A percentile compares a stretch with the other conserved stretches of the same genome.
These are phyloP conservation scores for Acrobasis suavella DNA, from an alignment of 2,888 invertebrate genomes.

Conservation along the genomic window DNA sequence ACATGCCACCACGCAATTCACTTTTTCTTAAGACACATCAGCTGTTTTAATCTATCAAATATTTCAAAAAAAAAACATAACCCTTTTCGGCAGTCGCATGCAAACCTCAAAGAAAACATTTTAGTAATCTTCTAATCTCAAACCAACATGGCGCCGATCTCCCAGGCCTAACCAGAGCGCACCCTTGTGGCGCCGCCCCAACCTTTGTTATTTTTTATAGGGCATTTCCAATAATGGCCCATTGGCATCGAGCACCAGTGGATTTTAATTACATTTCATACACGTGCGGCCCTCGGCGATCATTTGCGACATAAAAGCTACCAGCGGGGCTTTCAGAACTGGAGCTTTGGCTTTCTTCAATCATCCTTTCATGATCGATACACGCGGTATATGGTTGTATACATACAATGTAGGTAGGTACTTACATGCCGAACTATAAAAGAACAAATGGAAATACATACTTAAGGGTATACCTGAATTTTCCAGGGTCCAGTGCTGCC, in stretches of 20 bases:
- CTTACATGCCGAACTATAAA: too few species aligned
- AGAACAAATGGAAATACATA: too few species aligned
- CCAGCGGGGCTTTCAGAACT: constrained; percentile 9
- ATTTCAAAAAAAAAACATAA: too few species aligned
- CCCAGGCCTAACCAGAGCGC: neutral
- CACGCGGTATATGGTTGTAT: neutral
- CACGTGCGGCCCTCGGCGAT: constrained; percentile 22
- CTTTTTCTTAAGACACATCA: too few species aligned
- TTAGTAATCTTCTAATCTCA: neutral
- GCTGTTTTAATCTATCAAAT: too few species aligned
- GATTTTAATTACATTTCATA: constrained; percentile 25
- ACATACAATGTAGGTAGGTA: neutral
- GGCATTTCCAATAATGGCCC: constrained; percentile 24
- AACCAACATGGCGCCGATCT: neutral
- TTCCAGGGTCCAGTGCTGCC: too few species aligned
- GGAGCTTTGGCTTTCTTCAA: neutral
- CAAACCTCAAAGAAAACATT: too few species aligned
- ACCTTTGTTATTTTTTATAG: constrained; percentile 25
- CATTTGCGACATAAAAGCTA: constrained; percentile 16
- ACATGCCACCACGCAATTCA: too few species aligned
- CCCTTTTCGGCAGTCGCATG: too few species aligned
- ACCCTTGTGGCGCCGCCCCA: constrained; percentile 9
- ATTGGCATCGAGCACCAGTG: constrained; percentile 17
- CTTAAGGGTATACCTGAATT: too few species aligned
- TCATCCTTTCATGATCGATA: constrained; percentile 4